A percentile compares a stretch with the other conserved stretches of the same genome.
Evolutionary conservation across 2,888 invertebrate species (phyloP).

Genomic region (Drosophila buzzatii): DNA sequence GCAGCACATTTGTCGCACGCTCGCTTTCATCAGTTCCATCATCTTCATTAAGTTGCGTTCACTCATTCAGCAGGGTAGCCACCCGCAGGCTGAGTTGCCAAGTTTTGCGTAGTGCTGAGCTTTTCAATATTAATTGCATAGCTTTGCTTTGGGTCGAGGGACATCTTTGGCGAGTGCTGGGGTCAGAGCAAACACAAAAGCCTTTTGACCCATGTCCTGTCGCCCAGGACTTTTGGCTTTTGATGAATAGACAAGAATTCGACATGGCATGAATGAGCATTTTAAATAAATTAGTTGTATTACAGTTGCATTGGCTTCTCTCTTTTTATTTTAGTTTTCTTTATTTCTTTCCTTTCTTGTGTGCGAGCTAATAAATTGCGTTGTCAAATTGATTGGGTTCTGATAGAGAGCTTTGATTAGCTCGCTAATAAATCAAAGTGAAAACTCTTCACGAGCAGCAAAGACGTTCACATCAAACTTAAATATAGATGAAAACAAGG

Average conservation of each 20-base stretch:
- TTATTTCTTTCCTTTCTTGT: neutral
- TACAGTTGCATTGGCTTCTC: slow-evolving; percentile 48
- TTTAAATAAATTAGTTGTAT: slow-evolving; percentile 80
- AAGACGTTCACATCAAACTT: slow-evolving; percentile 28
- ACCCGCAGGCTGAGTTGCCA: slow-evolving; percentile 29
- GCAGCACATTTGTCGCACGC: slow-evolving; percentile 73
- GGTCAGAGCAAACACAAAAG: slow-evolving; percentile 64
- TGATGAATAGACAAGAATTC: slow-evolving; percentile 78
- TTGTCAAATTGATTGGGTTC: slow-evolving; percentile 64
- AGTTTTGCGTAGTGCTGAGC: slow-evolving; percentile 50
- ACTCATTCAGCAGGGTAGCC: slow-evolving; percentile 22
- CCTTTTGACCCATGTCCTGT: slow-evolving; percentile 73
- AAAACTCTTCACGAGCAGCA: slow-evolving; percentile 8
- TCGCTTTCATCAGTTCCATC: slow-evolving; percentile 75
- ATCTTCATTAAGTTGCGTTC: slow-evolving; percentile 60
- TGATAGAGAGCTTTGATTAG: slow-evolving; percentile 66
- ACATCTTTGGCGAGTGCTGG: slow-evolving; percentile 38
- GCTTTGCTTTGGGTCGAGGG: slow-evolving; percentile 40
- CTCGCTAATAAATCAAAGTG: slow-evolving; percentile 62
- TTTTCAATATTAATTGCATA: slow-evolving; percentile 77
- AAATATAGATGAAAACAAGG: slow-evolving; percentile 40
- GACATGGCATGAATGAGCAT: slow-evolving; percentile 78
- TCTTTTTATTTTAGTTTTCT: neutral
- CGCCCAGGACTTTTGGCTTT: slow-evolving; percentile 64
- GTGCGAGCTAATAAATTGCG: slow-evolving; percentile 50